Percentiles rank a stretch among this genome's conserved stretches.
Conservation (phyloP, 2,113 vertebrate species). For the Arenaria interpres region DNA sequence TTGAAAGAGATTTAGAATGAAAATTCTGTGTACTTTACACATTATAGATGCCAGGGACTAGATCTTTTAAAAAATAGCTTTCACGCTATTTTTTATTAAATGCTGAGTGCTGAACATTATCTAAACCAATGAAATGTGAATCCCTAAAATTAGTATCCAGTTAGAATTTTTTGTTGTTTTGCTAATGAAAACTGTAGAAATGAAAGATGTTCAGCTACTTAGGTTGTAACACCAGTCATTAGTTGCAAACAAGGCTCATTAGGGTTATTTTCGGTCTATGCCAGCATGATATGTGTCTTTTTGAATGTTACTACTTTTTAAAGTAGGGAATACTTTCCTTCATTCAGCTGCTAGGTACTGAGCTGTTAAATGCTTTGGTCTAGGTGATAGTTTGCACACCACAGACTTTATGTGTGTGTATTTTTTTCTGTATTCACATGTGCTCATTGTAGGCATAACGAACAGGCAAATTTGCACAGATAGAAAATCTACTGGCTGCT, state of each 20-base stretch:
- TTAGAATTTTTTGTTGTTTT: background rate
- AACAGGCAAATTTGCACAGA: background rate
- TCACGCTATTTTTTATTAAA: background rate
- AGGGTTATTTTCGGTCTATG: background rate
- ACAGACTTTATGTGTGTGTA: background rate
- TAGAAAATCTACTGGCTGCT: background rate
- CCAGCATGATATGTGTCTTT: background rate
- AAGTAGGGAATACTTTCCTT: background rate
- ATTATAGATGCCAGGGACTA: background rate
- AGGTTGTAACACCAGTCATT: background rate
- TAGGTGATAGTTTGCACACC: background rate
- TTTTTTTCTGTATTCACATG: background rate
- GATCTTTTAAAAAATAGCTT: background rate
- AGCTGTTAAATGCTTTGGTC: background rate
- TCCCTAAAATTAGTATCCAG: background rate
- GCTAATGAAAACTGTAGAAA: background rate
- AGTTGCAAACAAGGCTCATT: fast-evolving
- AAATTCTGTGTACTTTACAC: background rate
- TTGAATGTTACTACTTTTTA: background rate
- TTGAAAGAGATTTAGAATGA: background rate
- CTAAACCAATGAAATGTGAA: background rate
- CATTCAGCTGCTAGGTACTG: background rate
- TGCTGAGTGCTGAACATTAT: background rate
- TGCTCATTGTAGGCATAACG: background rate
- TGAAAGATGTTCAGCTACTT: background rate